A percentile compares a stretch with the other conserved stretches of the same genome.
phyloP scores from a whole-genome alignment of 2,113 vertebrate genomes.

The Zingel zingel region DNA sequence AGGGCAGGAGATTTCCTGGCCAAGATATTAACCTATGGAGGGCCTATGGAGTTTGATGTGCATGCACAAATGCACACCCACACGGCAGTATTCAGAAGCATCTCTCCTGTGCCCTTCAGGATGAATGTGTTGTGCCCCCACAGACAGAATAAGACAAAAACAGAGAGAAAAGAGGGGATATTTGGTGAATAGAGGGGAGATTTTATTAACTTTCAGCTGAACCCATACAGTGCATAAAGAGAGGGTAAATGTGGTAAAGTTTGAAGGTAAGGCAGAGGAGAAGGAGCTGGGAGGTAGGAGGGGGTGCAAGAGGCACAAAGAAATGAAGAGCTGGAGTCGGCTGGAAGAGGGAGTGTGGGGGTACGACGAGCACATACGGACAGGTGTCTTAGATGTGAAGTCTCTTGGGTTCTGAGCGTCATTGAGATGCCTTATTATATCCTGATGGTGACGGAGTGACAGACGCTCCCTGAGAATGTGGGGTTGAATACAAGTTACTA shows the following conservation, averaged over 20 bases:
- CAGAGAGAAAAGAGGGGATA: slow-evolving; percentile 6
- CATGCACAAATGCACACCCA: slow-evolving; percentile 40
- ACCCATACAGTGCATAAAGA: slow-evolving; percentile 60
- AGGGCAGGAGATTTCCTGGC: slow-evolving; percentile 38
- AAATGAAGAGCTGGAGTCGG: slow-evolving; percentile 51
- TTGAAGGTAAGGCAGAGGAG: slow-evolving; percentile 59
- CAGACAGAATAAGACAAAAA: slow-evolving; percentile 37
- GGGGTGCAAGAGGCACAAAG: slow-evolving; percentile 50
- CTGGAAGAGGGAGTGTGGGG: slow-evolving; percentile 49
- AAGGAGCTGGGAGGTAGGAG: slow-evolving; percentile 10
- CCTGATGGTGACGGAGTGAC: slow-evolving; percentile 74
- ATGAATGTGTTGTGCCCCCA: slow-evolving; percentile 41
- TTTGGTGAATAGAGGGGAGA: slow-evolving; percentile 34
- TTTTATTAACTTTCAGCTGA: slow-evolving; percentile 65
- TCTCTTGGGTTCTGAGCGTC: slow-evolving; percentile 69
- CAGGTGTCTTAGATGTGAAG: slow-evolving; percentile 76
- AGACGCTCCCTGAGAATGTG: slow-evolving; percentile 61
- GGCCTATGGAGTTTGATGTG: slow-evolving; percentile 8
- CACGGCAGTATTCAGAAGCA: slow-evolving; percentile 26
- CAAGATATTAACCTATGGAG: slow-evolving; percentile 44
- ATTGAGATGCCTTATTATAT: slow-evolving; percentile 75
- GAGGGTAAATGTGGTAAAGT: slow-evolving; percentile 60
- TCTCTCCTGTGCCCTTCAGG: slow-evolving; percentile 60
- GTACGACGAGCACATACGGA: slow-evolving; percentile 57
- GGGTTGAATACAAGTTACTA: slow-evolving; percentile 73